A percentile compares a stretch with the other conserved stretches of the same genome.
Evolutionary conservation across 1,140 invertebrate species (phyloP).

Genomic region (Wiebesia pumilae): DNA sequence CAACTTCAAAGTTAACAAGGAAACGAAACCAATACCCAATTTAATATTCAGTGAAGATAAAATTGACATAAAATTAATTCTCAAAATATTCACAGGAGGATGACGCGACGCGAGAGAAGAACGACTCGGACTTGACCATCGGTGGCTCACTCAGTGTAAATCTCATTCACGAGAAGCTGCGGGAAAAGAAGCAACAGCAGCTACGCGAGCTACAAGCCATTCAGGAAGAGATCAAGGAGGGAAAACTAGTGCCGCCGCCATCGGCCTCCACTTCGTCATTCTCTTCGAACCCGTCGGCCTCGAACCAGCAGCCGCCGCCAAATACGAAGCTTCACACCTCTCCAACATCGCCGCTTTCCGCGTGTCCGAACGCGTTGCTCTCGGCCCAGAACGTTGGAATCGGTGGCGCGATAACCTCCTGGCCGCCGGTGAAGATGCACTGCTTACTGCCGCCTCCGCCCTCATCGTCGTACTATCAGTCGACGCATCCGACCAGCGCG

Average conservation of each 20-base stretch:
- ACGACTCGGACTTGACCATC: constrained; percentile 83
- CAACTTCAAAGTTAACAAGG: no score
- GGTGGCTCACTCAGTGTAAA: constrained; percentile 84
- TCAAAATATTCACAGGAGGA: constrained; percentile 70
- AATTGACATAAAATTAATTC: not conserved
- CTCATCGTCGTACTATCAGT: constrained; percentile 65
- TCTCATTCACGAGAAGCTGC: constrained; percentile 87
- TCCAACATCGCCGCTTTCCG: constrained; percentile 65
- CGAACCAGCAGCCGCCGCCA: constrained; percentile 75
- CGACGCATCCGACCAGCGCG: constrained; percentile 62
- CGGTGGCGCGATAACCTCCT: constrained; percentile 61
- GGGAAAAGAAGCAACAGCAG: constrained; percentile 92
- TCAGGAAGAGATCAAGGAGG: constrained; percentile 91
- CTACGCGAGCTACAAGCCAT: constrained; percentile 87
- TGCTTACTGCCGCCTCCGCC: constrained; percentile 67
- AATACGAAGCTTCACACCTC: constrained; percentile 75
- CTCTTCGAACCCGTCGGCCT: constrained; percentile 63
- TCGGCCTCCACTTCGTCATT: constrained; percentile 68
- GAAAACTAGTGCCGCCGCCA: constrained; percentile 80
- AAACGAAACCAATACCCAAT: no score
- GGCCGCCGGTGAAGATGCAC: constrained; percentile 74
- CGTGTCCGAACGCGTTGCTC: constrained; percentile 61
- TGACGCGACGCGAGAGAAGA: constrained; percentile 70
- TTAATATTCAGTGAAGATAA: not conserved
- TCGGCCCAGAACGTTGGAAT: constrained; percentile 59